Conservation (phyloP, 2,888 invertebrate genomes). For the Panopea generosa region DNA sequence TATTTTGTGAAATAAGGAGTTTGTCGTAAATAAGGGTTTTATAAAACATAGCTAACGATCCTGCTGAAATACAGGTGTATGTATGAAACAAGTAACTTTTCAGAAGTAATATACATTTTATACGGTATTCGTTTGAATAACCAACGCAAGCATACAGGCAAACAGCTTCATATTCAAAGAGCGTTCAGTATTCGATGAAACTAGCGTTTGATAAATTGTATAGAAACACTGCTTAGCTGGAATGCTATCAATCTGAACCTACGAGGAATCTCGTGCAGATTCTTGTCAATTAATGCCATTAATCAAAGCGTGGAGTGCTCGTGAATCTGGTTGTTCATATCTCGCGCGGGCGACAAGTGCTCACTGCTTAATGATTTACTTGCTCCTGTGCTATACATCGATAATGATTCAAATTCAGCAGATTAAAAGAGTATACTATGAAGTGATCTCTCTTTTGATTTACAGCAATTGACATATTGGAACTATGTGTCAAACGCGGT, state of each 20-base stretch:
- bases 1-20: too few relatives aligned
- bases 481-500: neutral
- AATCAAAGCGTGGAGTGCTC: constrained; percentile 25
- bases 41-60: too few relatives aligned
- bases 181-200: too few relatives aligned
- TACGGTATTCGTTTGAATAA: too few relatives aligned
- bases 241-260: constrained; percentile 5
- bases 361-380: neutral
- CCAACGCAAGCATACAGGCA: too few relatives aligned
- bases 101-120: too few relatives aligned
- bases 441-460: too few relatives aligned
- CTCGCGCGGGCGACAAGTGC: constrained; percentile 10
- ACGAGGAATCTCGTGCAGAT: constrained; percentile 6
- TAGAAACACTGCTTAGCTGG: neutral
- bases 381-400: neutral
- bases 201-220: too few relatives aligned
- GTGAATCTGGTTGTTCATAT: constrained; percentile 11
- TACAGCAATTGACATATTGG: neutral
- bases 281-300: constrained; percentile 43
- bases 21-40: too few relatives aligned
- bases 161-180: too few relatives aligned
- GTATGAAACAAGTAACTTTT: too few relatives aligned
- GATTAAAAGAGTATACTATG: neutral
- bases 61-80: too few relatives aligned
- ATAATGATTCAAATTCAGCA: neutral